Conservation (phyloP, 2,113 vertebrate species). For the Cyphomyrus plagiostoma region DNA sequence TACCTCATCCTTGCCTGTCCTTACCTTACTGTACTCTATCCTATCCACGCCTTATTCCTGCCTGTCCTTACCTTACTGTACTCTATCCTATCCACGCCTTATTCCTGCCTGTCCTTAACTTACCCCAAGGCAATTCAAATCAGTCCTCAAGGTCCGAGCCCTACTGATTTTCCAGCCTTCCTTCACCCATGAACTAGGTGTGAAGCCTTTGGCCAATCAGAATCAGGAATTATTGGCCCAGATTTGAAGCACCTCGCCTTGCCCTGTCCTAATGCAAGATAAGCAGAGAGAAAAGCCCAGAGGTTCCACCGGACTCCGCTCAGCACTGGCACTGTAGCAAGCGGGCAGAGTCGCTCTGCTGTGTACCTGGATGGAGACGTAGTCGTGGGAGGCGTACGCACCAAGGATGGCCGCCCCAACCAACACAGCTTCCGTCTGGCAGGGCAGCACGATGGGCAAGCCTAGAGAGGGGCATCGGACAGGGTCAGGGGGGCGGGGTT, state of each 20-base stretch:
- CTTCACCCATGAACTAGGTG: not conserved
- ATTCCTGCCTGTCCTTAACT: not conserved
- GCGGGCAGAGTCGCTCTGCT: not conserved
- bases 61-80: too few relatives aligned
- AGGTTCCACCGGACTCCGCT: not conserved
- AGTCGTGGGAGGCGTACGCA: conserved; percentile 84
- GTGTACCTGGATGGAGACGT: conserved; percentile 75
- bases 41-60: not conserved
- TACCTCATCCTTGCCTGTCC: too few relatives aligned
- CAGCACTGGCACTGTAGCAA: not conserved
- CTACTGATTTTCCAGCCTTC: not conserved
- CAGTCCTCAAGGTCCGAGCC: too few relatives aligned
- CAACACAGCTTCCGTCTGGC: conserved; percentile 84
- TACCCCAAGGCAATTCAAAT: not conserved
- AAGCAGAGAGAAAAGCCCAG: not conserved
- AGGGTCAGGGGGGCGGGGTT: not conserved
- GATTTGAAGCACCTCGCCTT: not conserved
- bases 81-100: too few relatives aligned
- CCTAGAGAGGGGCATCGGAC: conserved; percentile 51
- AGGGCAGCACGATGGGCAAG: conserved; percentile 78
- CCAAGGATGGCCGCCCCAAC: conserved; percentile 86
- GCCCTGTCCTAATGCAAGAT: not conserved
- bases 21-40: too few relatives aligned
- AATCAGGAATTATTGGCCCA: not conserved
- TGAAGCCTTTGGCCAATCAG: not conserved